phyloP scores from a whole-genome alignment of 2,797 vertebrate species.

The Sphenodon punctatus region DNA sequence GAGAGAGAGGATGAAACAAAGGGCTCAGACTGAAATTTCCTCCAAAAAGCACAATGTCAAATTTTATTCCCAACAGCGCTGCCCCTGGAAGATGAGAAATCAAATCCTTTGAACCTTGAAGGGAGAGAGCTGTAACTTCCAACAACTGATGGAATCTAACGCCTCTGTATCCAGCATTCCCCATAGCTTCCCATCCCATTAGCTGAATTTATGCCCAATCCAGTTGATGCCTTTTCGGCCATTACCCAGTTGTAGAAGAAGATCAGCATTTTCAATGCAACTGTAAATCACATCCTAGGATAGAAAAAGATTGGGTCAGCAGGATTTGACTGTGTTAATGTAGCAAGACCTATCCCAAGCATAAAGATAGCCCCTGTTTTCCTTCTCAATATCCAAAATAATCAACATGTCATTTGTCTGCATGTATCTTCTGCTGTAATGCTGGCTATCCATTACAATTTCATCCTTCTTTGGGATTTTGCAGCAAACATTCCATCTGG shows the following conservation, averaged over 20 bases:
- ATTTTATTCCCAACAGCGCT: neutral
- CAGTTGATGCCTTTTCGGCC: slow-evolving; percentile 9
- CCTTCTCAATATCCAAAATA: slow-evolving; percentile 16
- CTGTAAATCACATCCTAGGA: slow-evolving; percentile 18
- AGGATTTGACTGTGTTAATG: slow-evolving; percentile 16
- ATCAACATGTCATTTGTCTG: slow-evolving; percentile 52
- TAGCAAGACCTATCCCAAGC: slow-evolving; percentile 39
- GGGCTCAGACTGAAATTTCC: neutral
- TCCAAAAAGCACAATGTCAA: slow-evolving; percentile 18
- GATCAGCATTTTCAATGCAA: slow-evolving; percentile 34
- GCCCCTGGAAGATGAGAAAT: slow-evolving; percentile 20
- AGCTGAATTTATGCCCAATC: neutral
- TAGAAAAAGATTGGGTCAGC: slow-evolving; percentile 24
- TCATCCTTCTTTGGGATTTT: neutral
- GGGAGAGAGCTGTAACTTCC: neutral
- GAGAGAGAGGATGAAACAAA: neutral
- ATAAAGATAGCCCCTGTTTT: neutral
- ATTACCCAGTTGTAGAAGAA: slow-evolving; percentile 5
- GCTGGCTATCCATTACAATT: slow-evolving; percentile 5
- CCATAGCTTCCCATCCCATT: neutral
- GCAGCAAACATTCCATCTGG: neutral
- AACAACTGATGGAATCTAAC: neutral
- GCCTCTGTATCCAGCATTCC: neutral
- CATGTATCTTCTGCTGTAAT: slow-evolving; percentile 8
- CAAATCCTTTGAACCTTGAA: neutral